Base-by-base conservation (phyloP, 2,888 invertebrate genomes). In the Cybosia mesomella region DNA sequence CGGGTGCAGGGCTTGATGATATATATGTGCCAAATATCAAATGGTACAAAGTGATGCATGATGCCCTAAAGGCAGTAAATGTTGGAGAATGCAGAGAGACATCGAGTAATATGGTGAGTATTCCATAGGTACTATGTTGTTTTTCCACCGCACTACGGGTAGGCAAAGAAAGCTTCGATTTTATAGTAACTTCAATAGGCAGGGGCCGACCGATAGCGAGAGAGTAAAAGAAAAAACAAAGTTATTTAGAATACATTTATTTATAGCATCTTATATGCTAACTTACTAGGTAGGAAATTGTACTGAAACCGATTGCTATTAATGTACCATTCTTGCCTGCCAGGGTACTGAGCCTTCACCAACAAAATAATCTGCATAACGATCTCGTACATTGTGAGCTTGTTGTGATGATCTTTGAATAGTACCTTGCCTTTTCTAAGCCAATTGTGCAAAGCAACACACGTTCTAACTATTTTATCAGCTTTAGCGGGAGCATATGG, bases 11-110 rank as follows among this genome's bases (percentile, higher is more conserved):
- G 58, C 57, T 67, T 62, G 61, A 67, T 62, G 61, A 67, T 62
- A 62, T 62, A 62, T 62, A 62, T 62, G 68, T 72, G 9, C 64
- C 72, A 22, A 72, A 64, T 64, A 15, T 72, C 5, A 72, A 68
- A 43, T 72, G 72, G 72, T 72, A 73, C 28, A 61, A 63, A 36
- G 57, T 72, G 58, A 49, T 72, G 13, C 18, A 64, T 67, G 64
- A 63, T 54, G 55, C 54, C 32, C 34, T 63, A 63, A 63, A 63
- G 34, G 54, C 63, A 61, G 61, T 61, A 61, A 61, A 61, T 49
- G 28, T 61, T 24, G 49, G 49, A 61, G 61, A 61, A 61, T 49
- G 43, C n/a, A 54, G 54, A 22, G 63, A 72, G 67, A 43, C 63
- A 24, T 34, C 36, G 5, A 24, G 62, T 24, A 39, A 15, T 67